phyloP scores from a whole-genome alignment of 92 coral and sea anemone genomes.

The Epizoanthus scotinus region DNA sequence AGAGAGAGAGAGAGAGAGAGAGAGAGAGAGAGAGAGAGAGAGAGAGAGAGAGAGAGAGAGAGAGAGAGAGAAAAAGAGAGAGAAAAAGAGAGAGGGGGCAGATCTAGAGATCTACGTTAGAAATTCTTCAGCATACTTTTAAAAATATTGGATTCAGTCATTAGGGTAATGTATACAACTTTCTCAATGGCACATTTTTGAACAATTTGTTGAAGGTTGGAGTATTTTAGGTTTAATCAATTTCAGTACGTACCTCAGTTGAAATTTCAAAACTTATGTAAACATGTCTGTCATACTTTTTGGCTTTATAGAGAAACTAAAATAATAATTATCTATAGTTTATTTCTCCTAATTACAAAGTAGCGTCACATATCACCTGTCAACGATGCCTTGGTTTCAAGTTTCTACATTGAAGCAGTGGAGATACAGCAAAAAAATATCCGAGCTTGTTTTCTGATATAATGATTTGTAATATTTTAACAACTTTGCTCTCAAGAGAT shows the following conservation, averaged over 20 bases:
- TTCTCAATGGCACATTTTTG: neutral
- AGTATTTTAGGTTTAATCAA: neutral
- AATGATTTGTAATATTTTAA: neutral
- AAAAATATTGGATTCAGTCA: too few species aligned
- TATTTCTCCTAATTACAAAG: neutral
- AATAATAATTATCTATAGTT: neutral
- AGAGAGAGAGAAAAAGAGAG: too few species aligned
- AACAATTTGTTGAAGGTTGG: neutral
- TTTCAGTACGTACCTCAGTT: conserved; percentile 6
- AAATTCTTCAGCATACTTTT: neutral
- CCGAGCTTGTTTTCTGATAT: neutral
- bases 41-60: too few species aligned
- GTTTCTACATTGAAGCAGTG: neutral
- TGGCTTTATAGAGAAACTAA: neutral
- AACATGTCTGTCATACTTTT: conserved; percentile 3
- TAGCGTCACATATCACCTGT: neutral
- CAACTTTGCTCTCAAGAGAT: too few species aligned
- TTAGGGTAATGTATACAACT: neutral
- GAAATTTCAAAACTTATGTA: neutral
- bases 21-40: too few species aligned
- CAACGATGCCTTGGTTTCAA: neutral
- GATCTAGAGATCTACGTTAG: too few species aligned
- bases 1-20: too few species aligned
- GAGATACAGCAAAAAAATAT: neutral
- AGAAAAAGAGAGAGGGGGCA: too few species aligned